Percentiles rank a stretch among this genome's conserved stretches.
Evolutionary conservation across 2,888 invertebrate species (phyloP).

Genomic region (Xanthorhoe spadicearia): DNA sequence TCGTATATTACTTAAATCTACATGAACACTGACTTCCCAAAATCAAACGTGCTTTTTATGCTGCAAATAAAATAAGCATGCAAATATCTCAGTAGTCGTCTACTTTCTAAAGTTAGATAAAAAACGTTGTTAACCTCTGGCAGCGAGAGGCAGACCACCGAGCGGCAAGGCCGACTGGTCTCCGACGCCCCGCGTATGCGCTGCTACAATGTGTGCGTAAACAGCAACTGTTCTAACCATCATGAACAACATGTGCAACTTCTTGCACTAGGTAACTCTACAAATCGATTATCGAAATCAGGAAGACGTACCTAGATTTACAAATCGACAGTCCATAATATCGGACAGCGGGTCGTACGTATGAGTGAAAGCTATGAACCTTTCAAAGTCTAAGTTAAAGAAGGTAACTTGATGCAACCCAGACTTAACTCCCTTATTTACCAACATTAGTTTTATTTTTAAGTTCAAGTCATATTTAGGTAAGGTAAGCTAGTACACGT

Average conservation of each 20-base stretch:
- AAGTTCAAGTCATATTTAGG: too few species aligned
- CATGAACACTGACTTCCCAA: neutral
- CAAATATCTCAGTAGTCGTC: conserved; percentile 49
- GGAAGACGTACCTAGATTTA: too few species aligned
- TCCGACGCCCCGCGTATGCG: conserved; percentile 48
- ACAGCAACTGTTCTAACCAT: conserved; percentile 3
- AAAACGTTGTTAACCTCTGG: conserved; percentile 82
- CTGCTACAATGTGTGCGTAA: conserved; percentile 31
- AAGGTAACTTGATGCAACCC: too few species aligned
- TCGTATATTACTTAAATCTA: conserved; percentile 26
- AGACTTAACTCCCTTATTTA: too few species aligned
- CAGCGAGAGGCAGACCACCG: conserved; percentile 75
- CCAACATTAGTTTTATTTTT: too few species aligned
- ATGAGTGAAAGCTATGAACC: too few species aligned
- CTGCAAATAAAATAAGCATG: neutral
- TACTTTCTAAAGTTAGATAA: conserved; percentile 82
- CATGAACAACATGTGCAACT: conserved; percentile 4
- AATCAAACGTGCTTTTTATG: neutral
- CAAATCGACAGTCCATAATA: too few species aligned
- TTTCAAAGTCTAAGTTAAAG: too few species aligned
- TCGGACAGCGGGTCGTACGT: too few species aligned
- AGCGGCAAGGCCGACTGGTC: conserved; percentile 78
- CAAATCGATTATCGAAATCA: too few species aligned
- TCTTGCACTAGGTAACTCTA: too few species aligned
- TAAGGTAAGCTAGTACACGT: too few species aligned